phyloP scores from a whole-genome alignment of 1,140 invertebrate genomes.

The Harpegnathos saltator region DNA sequence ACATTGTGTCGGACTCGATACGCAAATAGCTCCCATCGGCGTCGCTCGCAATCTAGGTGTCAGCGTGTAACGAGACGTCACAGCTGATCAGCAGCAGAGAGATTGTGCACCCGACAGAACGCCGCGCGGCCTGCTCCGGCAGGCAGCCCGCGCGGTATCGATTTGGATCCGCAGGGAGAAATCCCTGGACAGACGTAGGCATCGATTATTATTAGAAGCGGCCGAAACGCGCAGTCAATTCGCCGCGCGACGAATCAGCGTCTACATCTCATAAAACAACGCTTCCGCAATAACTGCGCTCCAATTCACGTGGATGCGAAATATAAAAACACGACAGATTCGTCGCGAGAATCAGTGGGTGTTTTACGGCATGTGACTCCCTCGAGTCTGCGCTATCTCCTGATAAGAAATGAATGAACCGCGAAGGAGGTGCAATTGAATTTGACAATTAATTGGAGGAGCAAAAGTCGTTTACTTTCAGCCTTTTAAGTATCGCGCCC shows the following conservation, averaged over 20 bases:
- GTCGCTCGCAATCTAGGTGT: conserved; percentile 39
- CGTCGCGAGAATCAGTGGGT: background rate
- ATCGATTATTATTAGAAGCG: conserved; percentile 75
- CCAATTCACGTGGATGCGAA: background rate
- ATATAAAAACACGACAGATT: background rate
- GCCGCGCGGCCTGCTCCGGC: background rate
- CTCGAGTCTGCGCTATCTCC: too few relatives aligned
- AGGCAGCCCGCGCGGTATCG: conserved; percentile 48
- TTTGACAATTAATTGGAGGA: too few relatives aligned
- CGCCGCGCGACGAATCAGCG: conserved; percentile 46
- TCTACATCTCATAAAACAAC: conserved; percentile 15
- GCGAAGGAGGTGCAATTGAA: too few relatives aligned
- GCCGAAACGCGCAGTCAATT: conserved; percentile 61
- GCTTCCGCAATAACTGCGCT: background rate
- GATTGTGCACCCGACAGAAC: conserved; percentile 54
- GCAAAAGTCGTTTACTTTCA: too few relatives aligned
- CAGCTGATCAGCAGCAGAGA: conserved; percentile 25
- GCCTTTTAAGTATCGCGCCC: too few relatives aligned
- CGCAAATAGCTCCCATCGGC: conserved; percentile 68
- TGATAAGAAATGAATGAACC: too few relatives aligned
- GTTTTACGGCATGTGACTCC: background rate
- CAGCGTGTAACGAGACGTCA: conserved; percentile 1
- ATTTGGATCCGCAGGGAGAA: conserved; percentile 58
- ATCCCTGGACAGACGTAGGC: conserved; percentile 65
- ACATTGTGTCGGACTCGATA: conserved; percentile 63